Conservation (phyloP, 2,888 invertebrate genomes). For the Octonoba sinensis region DNA sequence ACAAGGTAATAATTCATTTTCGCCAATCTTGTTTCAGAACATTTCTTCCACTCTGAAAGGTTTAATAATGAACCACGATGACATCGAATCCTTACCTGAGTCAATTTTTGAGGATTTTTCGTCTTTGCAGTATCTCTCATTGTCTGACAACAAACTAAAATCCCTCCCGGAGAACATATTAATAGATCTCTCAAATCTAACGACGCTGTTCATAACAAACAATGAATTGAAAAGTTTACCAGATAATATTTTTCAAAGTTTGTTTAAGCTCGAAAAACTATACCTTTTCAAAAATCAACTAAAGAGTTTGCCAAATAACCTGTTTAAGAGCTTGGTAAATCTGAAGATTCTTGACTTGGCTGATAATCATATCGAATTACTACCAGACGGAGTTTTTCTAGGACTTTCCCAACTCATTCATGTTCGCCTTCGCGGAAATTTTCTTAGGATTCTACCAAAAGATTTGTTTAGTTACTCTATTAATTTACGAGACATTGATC, state of each 20-base stretch:
- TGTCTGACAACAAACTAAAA: constrained; percentile 51
- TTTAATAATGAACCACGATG: constrained; percentile 21
- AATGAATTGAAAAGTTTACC: constrained; percentile 65
- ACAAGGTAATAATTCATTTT: constrained; percentile 13
- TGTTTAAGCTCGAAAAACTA: constrained; percentile 61
- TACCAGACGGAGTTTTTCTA: constrained; percentile 42
- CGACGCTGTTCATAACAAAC: constrained; percentile 32
- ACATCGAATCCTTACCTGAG: constrained; percentile 40
- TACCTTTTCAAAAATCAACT: constrained; percentile 65
- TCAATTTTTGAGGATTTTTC: constrained; percentile 38
- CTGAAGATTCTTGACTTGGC: constrained; percentile 57
- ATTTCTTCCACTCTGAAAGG: constrained; percentile 28
- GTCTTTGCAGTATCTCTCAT: constrained; percentile 29
- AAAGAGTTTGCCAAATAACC: constrained; percentile 17
- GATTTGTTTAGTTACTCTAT: constrained; percentile 56
- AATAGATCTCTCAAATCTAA: constrained; percentile 15
- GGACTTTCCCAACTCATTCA: constrained; percentile 42
- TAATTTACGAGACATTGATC: constrained; percentile 75
- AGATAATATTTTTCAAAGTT: constrained; percentile 60
- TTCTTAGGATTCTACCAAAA: constrained; percentile 43
- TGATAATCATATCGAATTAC: constrained; percentile 51
- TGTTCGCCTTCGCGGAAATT: constrained; percentile 43
- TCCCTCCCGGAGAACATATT: constrained; percentile 43
- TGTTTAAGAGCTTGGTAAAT: constrained; percentile 42
- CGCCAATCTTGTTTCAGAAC: constrained; percentile 40